Evolutionary conservation across 2,797 vertebrate species (phyloP).

Genomic region (Pangasius djambal): DNA sequence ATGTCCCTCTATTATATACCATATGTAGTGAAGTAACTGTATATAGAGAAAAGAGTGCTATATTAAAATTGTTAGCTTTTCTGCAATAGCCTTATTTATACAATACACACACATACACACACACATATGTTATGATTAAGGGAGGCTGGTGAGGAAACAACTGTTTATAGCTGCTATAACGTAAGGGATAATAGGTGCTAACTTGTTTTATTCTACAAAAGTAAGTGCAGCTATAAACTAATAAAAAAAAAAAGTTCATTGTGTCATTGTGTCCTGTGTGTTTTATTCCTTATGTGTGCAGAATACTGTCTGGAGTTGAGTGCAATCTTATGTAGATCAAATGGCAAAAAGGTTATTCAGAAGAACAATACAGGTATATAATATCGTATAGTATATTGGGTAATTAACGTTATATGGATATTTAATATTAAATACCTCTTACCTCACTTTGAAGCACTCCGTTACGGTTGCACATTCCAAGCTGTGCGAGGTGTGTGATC

Average conservation of each 20-base stretch:
- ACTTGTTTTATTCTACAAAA: not conserved
- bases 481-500: conserved; percentile 82
- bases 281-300: not conserved
- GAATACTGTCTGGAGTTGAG: not conserved
- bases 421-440: conserved; percentile 9
- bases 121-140: too few species aligned
- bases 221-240: not conserved
- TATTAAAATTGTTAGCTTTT: not conserved
- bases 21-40: not conserved
- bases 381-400: too few species aligned
- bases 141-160: not conserved
- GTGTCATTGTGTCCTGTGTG: not conserved
- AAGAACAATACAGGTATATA: not conserved
- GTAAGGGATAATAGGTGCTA: not conserved
- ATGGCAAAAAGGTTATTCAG: not conserved
- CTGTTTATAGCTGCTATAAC: not conserved
- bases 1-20: not conserved
- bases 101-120: too few species aligned
- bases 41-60: not conserved
- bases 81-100: not conserved
- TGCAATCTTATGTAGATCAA: not conserved
- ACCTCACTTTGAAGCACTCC: conserved; percentile 84
- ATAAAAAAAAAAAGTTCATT: not conserved
- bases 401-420: not conserved
- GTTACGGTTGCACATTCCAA: conserved; percentile 83